phyloP scores from a whole-genome alignment of 2,888 invertebrate genomes.

The Orthosia gothica region DNA sequence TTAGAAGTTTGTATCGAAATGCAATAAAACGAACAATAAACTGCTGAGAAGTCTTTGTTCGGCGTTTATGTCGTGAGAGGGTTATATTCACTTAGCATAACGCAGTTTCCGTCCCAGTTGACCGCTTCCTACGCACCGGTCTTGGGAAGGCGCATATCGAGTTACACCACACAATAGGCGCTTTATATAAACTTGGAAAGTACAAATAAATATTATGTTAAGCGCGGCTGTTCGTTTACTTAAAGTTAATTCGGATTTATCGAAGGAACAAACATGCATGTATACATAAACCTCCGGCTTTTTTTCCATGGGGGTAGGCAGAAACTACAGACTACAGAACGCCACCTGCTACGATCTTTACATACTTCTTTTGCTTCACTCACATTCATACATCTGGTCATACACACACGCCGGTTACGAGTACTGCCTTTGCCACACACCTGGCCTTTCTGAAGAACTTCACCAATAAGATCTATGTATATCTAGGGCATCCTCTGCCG shows the following conservation, averaged over 20 bases:
- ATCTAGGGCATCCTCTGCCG: no score
- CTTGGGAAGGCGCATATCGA: constrained; percentile 74
- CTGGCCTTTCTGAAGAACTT: no score
- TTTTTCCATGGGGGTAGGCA: no score
- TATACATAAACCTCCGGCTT: no score
- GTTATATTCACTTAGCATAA: constrained; percentile 62
- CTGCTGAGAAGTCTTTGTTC: constrained; percentile 64
- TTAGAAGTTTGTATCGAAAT: constrained; percentile 57
- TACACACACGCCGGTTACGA: no score
- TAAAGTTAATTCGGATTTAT: constrained; percentile 14
- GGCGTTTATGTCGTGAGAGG: constrained; percentile 64
- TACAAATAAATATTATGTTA: constrained; percentile 53
- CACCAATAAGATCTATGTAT: no score
- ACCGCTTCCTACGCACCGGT: constrained; percentile 85
- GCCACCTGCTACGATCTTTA: no score
- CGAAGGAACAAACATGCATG: no score
- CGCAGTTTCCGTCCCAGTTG: constrained; percentile 81
- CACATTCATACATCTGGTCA: no score
- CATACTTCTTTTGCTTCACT: no score
- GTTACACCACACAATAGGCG: constrained; percentile 79
- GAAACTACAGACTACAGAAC: no score
- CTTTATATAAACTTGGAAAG: constrained; percentile 57
- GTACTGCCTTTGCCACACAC: no score
- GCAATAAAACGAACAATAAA: constrained; percentile 68
- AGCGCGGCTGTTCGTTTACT: constrained; percentile 15